Evolutionary conservation across 1,140 invertebrate species (phyloP).

Genomic region (Rhizoglyphus robini): DNA sequence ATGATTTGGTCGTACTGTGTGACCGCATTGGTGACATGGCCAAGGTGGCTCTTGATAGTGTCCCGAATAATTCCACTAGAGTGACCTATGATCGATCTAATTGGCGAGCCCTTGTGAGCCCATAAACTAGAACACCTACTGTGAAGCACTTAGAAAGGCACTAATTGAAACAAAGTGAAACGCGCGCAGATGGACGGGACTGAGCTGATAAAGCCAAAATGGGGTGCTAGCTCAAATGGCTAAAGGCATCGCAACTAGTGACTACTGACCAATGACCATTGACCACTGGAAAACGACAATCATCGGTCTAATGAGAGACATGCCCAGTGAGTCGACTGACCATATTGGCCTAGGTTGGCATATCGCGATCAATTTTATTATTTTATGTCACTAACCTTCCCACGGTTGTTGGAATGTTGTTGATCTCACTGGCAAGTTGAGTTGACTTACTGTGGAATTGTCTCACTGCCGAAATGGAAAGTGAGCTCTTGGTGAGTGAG

Average conservation of each 20-base stretch:
- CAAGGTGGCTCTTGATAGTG: neutral
- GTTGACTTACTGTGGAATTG: too few species aligned
- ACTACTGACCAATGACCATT: neutral
- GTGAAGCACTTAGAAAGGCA: neutral
- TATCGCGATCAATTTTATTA: neutral
- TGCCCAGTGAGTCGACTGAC: neutral
- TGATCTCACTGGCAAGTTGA: neutral
- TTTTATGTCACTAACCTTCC: conserved; percentile 9
- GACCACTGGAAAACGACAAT: neutral
- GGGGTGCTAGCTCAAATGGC: neutral
- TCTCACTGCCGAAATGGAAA: neutral
- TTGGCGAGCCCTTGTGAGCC: neutral
- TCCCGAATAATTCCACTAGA: too few species aligned
- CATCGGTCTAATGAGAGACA: conserved; percentile 1
- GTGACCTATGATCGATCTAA: conserved; percentile 13
- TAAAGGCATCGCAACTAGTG: neutral
- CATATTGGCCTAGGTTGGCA: neutral
- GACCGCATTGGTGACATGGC: too few species aligned
- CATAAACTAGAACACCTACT: conserved; percentile 10
- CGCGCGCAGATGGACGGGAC: neutral
- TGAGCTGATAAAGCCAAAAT: neutral
- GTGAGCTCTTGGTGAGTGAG: too few species aligned
- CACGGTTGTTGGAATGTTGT: neutral
- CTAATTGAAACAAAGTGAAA: conserved; percentile 7
- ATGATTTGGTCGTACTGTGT: too few species aligned